Conservation (phyloP, 2,113 vertebrate genomes). For the Cheirogaleus medius region DNA sequence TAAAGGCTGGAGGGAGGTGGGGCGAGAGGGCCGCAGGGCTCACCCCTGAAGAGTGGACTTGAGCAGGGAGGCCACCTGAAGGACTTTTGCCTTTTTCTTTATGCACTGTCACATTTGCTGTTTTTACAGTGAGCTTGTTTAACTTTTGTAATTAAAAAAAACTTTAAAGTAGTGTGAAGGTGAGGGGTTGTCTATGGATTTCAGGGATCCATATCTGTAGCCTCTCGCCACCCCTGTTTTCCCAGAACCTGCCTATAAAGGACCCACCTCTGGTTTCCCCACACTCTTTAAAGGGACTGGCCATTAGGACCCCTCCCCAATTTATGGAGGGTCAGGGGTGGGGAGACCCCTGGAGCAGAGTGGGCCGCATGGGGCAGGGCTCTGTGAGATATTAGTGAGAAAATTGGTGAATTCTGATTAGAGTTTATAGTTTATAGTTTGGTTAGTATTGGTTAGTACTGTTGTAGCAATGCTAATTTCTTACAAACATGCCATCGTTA, state of each 20-base stretch:
- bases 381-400: neutral
- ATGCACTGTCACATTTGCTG: neutral
- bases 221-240: neutral
- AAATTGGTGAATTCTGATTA: neutral
- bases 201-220: neutral
- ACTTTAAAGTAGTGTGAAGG: neutral
- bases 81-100: neutral
- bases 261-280: neutral
- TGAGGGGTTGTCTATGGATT: neutral
- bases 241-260: neutral
- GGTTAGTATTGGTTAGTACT: neutral
- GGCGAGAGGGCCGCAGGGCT: rapidly evolving
- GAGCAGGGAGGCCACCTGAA: no score
- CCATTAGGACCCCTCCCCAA: neutral
- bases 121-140: neutral
- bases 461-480: neutral
- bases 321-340: neutral
- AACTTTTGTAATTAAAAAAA: neutral
- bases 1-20: neutral
- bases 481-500: neutral
- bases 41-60: neutral
- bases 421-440: neutral
- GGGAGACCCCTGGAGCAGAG: neutral
- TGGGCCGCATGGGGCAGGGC: neutral
- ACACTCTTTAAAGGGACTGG: neutral